These are phyloP conservation scores for Chionodraco myersi DNA, from an alignment of 2,113 vertebrate genomes.

Conservation along the genomic window DNA sequence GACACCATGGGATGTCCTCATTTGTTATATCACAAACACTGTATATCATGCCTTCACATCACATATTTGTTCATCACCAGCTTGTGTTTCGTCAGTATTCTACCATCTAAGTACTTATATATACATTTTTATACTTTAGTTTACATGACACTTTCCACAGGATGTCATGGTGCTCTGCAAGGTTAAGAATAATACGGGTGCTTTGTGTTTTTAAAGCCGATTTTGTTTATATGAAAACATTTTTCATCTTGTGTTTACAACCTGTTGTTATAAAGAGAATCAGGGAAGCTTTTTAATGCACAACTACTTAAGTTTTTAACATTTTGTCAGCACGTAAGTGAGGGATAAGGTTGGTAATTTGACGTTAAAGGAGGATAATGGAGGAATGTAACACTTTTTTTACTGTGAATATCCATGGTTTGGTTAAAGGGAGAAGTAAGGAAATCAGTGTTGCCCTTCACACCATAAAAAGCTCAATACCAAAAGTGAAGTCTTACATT, in stretches of 20 bases:
- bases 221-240: neutral
- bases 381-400: neutral
- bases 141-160: constrained; percentile 15
- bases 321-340: constrained; percentile 5
- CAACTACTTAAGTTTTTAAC: constrained; percentile 6
- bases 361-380: neutral
- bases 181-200: neutral
- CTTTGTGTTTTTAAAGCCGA: neutral
- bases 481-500: constrained; percentile 51
- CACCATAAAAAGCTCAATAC: constrained; percentile 31
- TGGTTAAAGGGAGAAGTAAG: neutral
- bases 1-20: constrained; percentile 12
- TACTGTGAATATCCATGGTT: constrained; percentile 7
- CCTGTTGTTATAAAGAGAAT: constrained; percentile 3
- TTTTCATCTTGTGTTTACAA: constrained; percentile 48
- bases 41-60: constrained; percentile 10
- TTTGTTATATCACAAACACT: neutral
- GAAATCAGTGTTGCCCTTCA: neutral
- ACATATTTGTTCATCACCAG: neutral
- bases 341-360: neutral
- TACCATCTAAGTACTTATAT: neutral
- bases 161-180: constrained; percentile 11
- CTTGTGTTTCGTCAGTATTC: neutral
- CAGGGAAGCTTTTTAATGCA: constrained; percentile 38
- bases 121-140: constrained; percentile 11